A percentile compares a stretch with the other conserved stretches of the same genome.
phyloP scores from a whole-genome alignment of 2,113 vertebrate species.

The Macquaria ambigua region DNA sequence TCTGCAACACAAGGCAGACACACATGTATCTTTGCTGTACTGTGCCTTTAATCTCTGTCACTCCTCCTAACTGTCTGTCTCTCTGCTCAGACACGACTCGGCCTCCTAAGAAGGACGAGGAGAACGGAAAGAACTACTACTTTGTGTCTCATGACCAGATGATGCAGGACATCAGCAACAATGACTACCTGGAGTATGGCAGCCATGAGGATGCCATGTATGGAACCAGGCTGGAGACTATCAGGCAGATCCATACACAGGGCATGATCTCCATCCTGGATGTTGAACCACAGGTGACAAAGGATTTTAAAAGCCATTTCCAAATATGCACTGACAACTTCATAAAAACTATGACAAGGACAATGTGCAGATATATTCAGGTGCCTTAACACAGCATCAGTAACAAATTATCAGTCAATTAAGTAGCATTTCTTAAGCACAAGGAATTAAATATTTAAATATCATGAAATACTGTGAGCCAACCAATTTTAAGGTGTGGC shows the following conservation, averaged over 20 bases:
- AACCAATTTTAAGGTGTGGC: too few species aligned
- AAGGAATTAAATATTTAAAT: too few species aligned
- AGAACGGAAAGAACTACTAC: constrained; percentile 99
- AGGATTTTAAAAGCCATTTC: background rate
- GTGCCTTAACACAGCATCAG: too few species aligned
- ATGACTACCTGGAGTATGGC: constrained; percentile 99
- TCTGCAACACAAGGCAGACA: background rate
- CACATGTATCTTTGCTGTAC: background rate
- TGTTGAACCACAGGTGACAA: constrained; percentile 97
- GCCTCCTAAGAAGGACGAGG: constrained; percentile 98
- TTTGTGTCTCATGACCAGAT: constrained; percentile 99
- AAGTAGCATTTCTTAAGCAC: too few species aligned
- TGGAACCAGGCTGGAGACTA: constrained; percentile 98
- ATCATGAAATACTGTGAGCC: too few species aligned
- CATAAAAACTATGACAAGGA: too few species aligned
- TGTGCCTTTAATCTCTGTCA: background rate
- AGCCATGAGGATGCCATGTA: constrained; percentile 99
- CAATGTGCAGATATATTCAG: too few species aligned
- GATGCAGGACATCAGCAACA: constrained; percentile 99
- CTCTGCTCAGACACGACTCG: constrained; percentile 93
- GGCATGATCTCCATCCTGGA: constrained; percentile 98
- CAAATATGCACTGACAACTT: background rate
- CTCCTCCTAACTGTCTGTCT: background rate
- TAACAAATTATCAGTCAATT: too few species aligned
- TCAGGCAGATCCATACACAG: constrained; percentile 96